Percentiles rank a stretch among this genome's conserved stretches.
phyloP scores from a whole-genome alignment of 2,888 invertebrate genomes.

The Oscheius sp. region DNA sequence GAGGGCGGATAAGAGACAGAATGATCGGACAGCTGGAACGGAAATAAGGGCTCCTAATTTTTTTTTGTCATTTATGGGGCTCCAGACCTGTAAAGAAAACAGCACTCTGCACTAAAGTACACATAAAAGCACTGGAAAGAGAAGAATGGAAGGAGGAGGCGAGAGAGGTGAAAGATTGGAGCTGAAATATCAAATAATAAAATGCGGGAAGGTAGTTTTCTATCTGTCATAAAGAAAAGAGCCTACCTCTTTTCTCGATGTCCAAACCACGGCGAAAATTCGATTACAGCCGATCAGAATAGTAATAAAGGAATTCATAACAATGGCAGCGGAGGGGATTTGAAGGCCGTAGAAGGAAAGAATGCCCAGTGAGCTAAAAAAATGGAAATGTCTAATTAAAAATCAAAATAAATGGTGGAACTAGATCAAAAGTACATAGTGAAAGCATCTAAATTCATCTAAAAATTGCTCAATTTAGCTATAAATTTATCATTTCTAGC shows the following conservation, averaged over 20 bases:
- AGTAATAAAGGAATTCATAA: slow-evolving; percentile 90
- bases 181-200: background rate
- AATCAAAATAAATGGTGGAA: too few relatives aligned
- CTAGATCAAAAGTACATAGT: too few relatives aligned
- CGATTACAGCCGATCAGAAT: slow-evolving; percentile 95
- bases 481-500: too few relatives aligned
- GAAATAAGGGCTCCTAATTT: slow-evolving; percentile 84
- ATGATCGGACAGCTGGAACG: slow-evolving; percentile 97
- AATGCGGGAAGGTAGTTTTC: too few relatives aligned
- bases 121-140: slow-evolving; percentile 18
- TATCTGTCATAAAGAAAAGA: background rate
- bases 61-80: background rate
- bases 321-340: slow-evolving; percentile 87
- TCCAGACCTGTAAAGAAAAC: slow-evolving; percentile 8
- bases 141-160: background rate
- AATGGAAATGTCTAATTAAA: too few relatives aligned
- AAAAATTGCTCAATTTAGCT: too few relatives aligned
- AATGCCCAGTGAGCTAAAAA: slow-evolving; percentile 77
- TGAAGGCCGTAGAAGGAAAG: slow-evolving; percentile 83
- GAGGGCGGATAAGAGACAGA: slow-evolving; percentile 94
- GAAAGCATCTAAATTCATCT: too few relatives aligned
- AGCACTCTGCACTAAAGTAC: slow-evolving; percentile 7
- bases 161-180: background rate
- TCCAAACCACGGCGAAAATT: slow-evolving; percentile 80
- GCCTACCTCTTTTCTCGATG: background rate